phyloP scores from a whole-genome alignment of 2,888 invertebrate genomes.

The Meliscaeva auricollis region DNA sequence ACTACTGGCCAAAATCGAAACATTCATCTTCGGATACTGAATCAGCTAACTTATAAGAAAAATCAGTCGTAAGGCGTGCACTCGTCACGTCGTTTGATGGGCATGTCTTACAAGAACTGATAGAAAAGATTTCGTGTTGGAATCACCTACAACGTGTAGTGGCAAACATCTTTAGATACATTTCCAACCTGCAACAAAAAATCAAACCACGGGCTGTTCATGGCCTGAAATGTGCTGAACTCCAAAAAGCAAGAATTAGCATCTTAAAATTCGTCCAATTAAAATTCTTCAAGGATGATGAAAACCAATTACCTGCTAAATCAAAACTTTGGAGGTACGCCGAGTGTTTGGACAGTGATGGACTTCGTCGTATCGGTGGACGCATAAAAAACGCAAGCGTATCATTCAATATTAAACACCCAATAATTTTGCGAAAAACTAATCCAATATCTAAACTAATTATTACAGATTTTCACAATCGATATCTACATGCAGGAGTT shows the following conservation, averaged over 20 bases:
- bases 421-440: slow-evolving; percentile 44
- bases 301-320: slow-evolving; percentile 15
- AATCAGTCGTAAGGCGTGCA: slow-evolving; percentile 22
- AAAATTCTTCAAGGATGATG: background rate
- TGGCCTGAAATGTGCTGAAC: too few species aligned
- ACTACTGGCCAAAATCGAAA: background rate
- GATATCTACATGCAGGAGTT: too few species aligned
- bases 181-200: background rate
- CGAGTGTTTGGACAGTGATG: slow-evolving; percentile 21
- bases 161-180: slow-evolving; percentile 4
- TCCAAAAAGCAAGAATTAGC: too few species aligned
- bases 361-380: too few species aligned
- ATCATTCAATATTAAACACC: slow-evolving; percentile 32
- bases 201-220: too few species aligned
- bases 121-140: too few species aligned
- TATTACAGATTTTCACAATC: slow-evolving; percentile 33
- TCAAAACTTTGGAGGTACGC: slow-evolving; percentile 16
- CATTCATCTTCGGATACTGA: background rate
- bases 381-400: too few species aligned
- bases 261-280: slow-evolving; percentile 10
- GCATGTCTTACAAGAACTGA: too few species aligned
- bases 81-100: too few species aligned
- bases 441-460: slow-evolving; percentile 38
- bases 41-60: background rate
- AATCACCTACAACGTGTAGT: slow-evolving; percentile 1